phyloP scores from a whole-genome alignment of 2,888 invertebrate genomes.

The Eulithis prunata region DNA sequence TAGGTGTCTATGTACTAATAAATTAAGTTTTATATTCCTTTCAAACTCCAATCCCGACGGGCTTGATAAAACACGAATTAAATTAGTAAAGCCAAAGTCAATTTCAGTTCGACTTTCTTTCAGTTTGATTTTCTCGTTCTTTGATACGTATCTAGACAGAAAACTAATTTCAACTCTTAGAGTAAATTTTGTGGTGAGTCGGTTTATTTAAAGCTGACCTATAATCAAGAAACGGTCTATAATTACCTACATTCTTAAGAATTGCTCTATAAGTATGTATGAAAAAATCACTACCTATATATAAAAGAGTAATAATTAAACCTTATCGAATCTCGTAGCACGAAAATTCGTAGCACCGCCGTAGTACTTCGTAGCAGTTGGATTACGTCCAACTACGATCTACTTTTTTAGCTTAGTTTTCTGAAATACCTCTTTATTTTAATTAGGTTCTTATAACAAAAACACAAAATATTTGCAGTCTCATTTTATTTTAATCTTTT shows the following conservation, averaged over 20 bases:
- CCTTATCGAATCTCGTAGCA: not conserved
- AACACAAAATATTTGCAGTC: constrained; percentile 73
- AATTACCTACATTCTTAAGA: too few species aligned
- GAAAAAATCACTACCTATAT: too few species aligned
- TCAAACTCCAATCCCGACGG: not conserved
- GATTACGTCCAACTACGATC: not conserved
- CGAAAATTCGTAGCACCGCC: constrained; percentile 2
- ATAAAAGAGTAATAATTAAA: not conserved
- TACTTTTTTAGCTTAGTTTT: not conserved
- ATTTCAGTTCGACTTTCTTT: constrained; percentile 2
- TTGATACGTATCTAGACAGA: not conserved
- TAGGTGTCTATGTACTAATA: constrained; percentile 28
- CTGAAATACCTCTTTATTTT: not conserved
- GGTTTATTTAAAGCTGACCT: not conserved
- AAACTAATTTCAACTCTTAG: not conserved
- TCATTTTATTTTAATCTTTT: constrained; percentile 76
- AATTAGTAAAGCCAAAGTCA: constrained; percentile 6
- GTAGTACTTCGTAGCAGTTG: constrained; percentile 14
- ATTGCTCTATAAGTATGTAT: too few species aligned
- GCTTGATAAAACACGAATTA: constrained; percentile 33
- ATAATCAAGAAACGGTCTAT: too few species aligned
- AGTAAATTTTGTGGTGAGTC: not conserved
- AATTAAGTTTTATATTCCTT: constrained; percentile 24
- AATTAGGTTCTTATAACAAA: constrained; percentile 36
- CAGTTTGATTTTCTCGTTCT: not conserved